Evolutionary conservation across 2,888 invertebrate genomes (phyloP), one percentile per base, ranked within the genome.

Genomic region (Diabrotica balteata): DNA sequence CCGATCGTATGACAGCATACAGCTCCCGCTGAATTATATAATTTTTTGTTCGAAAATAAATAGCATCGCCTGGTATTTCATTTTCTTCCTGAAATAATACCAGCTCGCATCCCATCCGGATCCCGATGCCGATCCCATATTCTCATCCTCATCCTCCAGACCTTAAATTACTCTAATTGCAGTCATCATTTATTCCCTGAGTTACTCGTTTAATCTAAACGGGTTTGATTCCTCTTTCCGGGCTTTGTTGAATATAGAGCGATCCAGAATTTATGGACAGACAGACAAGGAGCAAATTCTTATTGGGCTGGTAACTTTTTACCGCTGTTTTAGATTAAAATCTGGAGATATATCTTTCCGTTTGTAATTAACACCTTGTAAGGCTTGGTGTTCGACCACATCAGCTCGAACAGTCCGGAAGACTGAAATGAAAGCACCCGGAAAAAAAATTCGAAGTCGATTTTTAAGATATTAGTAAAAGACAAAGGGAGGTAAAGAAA

Each of bases 141-240:
- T 51, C 32, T 32, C 32, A 4, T 32, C 4, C 52, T 43, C 63
- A 45, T 58, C 63, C 69, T 68, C 71, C 67, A 69, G 71, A 54
- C 68, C 60, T 64, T 69, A 67, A 67, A 69, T 69, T 66, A 67
- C 69, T 59, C 63, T 69, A 69, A 69, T 69, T 69, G 66, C 60
- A 54, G 67, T 63, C 69, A 60, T 67, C 69, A 63, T 67, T 61
- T 61, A 63, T 67, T 66, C 69, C 47, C 58, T 67, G 66, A 69
- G 66, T 69, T 69, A 69, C 69, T 59, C 69, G 63, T 69, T 69
- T 69, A 69, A 69, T 69, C 69, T 55, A 60, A 69, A 67, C 61
- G 63, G 69, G 67, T 66, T 69, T 67, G 69, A 69, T 69, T 63
- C 69, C 42, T 58, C 63, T 64, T 58, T 45, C 32, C 68, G 46